Evolutionary conservation across 2,888 invertebrate genomes (phyloP).

Genomic region (Euplagia quadripunctaria): DNA sequence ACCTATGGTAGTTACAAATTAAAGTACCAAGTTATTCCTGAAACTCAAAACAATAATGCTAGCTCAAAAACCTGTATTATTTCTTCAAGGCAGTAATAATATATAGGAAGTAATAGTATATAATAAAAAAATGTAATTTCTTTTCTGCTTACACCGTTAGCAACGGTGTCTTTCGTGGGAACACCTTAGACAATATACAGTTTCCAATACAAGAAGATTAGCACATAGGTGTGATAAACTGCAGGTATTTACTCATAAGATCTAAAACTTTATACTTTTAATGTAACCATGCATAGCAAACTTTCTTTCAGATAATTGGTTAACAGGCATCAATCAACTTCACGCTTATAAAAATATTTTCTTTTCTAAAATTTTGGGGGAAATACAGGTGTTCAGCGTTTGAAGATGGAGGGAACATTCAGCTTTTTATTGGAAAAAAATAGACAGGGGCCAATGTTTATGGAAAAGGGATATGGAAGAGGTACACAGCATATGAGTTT

Average conservation of each 20-base stretch:
- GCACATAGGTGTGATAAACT: not conserved
- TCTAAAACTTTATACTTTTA: not conserved
- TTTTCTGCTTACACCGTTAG: not conserved
- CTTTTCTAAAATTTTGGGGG: too few relatives aligned
- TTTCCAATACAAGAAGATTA: not conserved
- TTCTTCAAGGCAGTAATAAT: not conserved
- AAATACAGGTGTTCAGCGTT: too few relatives aligned
- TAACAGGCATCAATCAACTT: too few relatives aligned
- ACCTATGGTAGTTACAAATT: not conserved
- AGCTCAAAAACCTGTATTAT: too few relatives aligned
- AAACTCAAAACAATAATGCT: not conserved
- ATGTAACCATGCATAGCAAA: not conserved
- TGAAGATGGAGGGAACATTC: too few relatives aligned
- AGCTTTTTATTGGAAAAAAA: too few relatives aligned
- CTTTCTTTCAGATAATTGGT: too few relatives aligned
- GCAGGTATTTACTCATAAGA: not conserved
- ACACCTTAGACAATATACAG: not conserved
- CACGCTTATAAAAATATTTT: too few relatives aligned
- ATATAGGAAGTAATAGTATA: not conserved
- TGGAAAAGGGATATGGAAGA: too few relatives aligned
- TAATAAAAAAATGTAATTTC: not conserved
- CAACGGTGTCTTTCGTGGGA: slow-evolving; percentile 7
- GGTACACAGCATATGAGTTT: too few relatives aligned
- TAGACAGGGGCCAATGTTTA: too few relatives aligned
- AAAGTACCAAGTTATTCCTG: not conserved